Evolutionary conservation across 2,888 invertebrate genomes (phyloP).

Genomic region (Taphrorychus bicolor): DNA sequence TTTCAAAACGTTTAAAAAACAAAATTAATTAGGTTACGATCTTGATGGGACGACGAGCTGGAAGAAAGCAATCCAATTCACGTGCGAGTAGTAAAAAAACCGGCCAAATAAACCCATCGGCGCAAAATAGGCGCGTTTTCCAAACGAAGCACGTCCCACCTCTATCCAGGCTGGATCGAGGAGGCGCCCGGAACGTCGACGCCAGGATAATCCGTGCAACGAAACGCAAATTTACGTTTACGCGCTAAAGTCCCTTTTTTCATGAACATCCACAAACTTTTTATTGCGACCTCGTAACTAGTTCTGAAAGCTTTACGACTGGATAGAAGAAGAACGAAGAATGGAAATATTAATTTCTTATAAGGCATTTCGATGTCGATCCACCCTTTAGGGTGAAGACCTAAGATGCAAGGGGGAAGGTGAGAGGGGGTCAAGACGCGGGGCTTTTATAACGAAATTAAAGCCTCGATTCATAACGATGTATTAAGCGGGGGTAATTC

Average conservation of each 20-base stretch:
- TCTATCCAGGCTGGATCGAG: slow-evolving; percentile 39
- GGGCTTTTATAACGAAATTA: slow-evolving; percentile 50
- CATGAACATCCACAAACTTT: background rate
- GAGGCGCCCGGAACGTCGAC: slow-evolving; percentile 60
- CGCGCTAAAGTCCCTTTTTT: slow-evolving; percentile 5
- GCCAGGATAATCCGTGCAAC: slow-evolving; percentile 58
- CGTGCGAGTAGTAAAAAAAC: slow-evolving; percentile 37
- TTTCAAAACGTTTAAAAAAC: too few relatives aligned
- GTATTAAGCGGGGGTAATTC: slow-evolving; percentile 59
- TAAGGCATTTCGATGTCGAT: too few relatives aligned
- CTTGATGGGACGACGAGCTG: background rate
- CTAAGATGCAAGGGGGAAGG: too few relatives aligned
- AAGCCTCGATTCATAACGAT: slow-evolving; percentile 56
- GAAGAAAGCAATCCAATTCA: slow-evolving; percentile 23
- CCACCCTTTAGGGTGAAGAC: too few relatives aligned
- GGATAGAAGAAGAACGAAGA: slow-evolving; percentile 6
- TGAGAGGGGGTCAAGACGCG: slow-evolving; percentile 13
- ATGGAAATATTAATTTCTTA: too few relatives aligned
- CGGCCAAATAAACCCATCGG: slow-evolving; percentile 29
- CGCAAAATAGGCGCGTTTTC: slow-evolving; percentile 58
- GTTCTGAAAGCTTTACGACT: too few relatives aligned
- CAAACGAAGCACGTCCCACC: slow-evolving; percentile 57
- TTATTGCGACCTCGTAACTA: slow-evolving; percentile 1
- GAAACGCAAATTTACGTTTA: slow-evolving; percentile 38
- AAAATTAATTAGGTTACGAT: background rate